A percentile compares a stretch with the other conserved stretches of the same genome.
phyloP scores from a whole-genome alignment of 2,113 vertebrate species.

The Cebidichthys violaceus region DNA sequence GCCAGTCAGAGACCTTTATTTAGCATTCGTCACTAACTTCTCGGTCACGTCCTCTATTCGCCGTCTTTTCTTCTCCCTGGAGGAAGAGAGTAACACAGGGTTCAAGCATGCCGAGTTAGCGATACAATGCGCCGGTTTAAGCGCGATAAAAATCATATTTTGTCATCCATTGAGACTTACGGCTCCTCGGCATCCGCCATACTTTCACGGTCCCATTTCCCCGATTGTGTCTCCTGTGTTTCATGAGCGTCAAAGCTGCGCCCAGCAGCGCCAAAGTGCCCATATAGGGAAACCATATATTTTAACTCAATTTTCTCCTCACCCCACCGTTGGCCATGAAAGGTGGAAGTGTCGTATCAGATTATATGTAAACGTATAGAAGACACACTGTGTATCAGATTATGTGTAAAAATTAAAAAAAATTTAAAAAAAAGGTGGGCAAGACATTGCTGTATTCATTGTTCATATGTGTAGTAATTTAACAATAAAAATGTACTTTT shows the following conservation, averaged over 20 bases:
- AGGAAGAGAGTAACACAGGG: conserved; percentile 88
- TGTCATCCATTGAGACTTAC: conserved; percentile 87
- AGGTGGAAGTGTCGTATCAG: neutral
- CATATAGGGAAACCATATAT: neutral
- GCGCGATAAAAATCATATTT: conserved; percentile 23
- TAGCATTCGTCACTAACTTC: conserved; percentile 95
- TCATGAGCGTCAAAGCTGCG: conserved; percentile 65
- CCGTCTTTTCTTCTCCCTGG: conserved; percentile 99
- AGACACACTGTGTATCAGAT: neutral
- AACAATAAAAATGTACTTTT: neutral
- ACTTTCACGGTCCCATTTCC: conserved; percentile 87
- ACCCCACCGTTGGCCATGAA: too few relatives aligned
- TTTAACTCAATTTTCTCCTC: neutral
- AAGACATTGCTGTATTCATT: neutral
- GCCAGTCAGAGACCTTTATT: conserved; percentile 78
- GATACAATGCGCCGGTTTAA: conserved; percentile 3
- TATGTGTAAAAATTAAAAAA: too few relatives aligned
- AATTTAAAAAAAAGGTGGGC: too few relatives aligned
- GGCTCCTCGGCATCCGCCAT: conserved; percentile 98
- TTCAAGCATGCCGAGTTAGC: conserved; percentile 70
- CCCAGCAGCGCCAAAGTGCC: neutral
- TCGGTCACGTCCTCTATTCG: conserved; percentile 98
- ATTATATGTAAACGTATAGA: neutral
- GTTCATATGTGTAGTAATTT: neutral
- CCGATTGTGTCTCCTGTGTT: conserved; percentile 65